These are phyloP conservation scores for Alectoris magna DNA, from an alignment of 2,797 vertebrate genomes.

Conservation along the genomic window DNA sequence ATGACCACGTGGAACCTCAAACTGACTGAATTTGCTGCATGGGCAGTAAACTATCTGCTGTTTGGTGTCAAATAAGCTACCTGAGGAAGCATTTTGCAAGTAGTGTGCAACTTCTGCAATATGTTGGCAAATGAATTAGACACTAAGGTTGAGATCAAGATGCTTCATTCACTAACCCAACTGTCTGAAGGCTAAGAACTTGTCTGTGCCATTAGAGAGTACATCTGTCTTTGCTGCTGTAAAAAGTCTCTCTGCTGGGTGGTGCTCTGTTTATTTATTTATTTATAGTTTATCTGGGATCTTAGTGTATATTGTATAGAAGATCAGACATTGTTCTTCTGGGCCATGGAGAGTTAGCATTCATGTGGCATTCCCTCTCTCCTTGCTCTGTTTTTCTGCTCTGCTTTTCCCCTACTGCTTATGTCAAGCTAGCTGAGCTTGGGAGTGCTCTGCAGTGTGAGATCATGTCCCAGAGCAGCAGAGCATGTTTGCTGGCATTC, in stretches of 20 bases:
- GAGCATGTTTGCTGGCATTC: background rate
- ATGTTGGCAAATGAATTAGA: background rate
- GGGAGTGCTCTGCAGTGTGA: background rate
- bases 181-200: background rate
- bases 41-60: background rate
- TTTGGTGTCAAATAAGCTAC: background rate
- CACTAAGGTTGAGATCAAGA: background rate
- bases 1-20: background rate
- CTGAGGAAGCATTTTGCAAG: conserved; percentile 16
- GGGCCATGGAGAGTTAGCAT: background rate
- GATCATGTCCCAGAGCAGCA: background rate
- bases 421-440: background rate
- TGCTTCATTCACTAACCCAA: background rate
- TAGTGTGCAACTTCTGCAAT: conserved; percentile 5
- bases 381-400: background rate
- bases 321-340: background rate
- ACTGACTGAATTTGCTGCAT: background rate
- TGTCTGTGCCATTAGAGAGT: background rate
- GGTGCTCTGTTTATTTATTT: background rate
- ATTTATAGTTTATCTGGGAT: background rate
- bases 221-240: background rate
- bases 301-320: background rate
- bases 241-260: background rate
- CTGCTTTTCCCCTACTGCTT: conserved; percentile 1
- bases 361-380: background rate